phyloP scores from a whole-genome alignment of 2,113 vertebrate genomes.

The Clarias macrocephalus region DNA sequence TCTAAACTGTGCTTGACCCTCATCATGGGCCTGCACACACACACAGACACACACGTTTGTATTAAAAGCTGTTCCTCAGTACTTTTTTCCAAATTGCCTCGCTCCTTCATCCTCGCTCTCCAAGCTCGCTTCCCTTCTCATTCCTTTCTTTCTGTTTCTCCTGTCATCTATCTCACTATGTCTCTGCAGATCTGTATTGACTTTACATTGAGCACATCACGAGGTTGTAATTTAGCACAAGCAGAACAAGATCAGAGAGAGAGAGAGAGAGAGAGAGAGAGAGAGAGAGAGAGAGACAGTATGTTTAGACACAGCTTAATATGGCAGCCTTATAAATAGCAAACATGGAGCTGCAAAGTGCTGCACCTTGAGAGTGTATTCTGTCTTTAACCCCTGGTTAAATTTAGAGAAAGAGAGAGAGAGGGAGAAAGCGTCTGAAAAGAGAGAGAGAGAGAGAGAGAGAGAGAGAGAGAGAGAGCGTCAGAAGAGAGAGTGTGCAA shows the following conservation, averaged over 20 bases:
- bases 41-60: constrained; percentile 26
- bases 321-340: constrained; percentile 49
- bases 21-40: constrained; percentile 7
- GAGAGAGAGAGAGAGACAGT: constrained; percentile 37
- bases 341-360: constrained; percentile 32
- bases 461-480: too few relatives aligned
- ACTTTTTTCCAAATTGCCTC: constrained; percentile 43
- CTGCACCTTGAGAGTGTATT: background rate
- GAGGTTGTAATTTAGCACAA: constrained; percentile 43
- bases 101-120: constrained; percentile 45
- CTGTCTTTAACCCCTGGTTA: background rate
- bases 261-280: constrained; percentile 8
- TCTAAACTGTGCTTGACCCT: constrained; percentile 54
- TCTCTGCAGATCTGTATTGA: constrained; percentile 35
- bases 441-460: too few relatives aligned
- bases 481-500: too few relatives aligned
- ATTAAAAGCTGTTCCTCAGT: constrained; percentile 45
- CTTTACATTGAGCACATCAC: constrained; percentile 40
- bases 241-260: background rate
- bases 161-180: background rate
- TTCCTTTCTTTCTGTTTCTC: background rate
- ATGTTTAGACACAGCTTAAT: constrained; percentile 46
- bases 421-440: too few relatives aligned
- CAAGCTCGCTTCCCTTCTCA: constrained; percentile 29
- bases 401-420: too few relatives aligned